phyloP scores from a whole-genome alignment of 2,113 vertebrate species.

The Ophiodon elongatus region DNA sequence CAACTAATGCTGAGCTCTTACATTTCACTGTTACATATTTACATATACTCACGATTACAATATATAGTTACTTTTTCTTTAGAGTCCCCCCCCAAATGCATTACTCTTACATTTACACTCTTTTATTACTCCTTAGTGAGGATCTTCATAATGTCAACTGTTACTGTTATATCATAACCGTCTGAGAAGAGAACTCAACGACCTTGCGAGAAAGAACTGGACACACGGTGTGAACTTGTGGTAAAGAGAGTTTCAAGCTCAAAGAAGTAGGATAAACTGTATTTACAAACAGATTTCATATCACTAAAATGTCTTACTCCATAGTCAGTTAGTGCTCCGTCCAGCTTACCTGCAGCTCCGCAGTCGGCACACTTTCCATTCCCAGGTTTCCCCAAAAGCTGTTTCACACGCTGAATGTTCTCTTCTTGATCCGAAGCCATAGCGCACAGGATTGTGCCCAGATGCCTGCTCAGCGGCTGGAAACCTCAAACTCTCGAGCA shows the following conservation, averaged over 20 bases:
- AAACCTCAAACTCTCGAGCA: constrained; percentile 17
- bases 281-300: not conserved
- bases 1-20: not conserved
- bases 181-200: constrained; percentile 17
- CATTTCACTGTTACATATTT: not conserved
- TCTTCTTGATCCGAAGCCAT: constrained; percentile 80
- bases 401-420: constrained; percentile 80
- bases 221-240: not conserved
- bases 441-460: not conserved
- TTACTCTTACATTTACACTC: not conserved
- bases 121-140: not conserved
- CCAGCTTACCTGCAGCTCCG: constrained; percentile 85
- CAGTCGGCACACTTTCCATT: constrained; percentile 90
- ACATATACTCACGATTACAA: not conserved
- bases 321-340: not conserved
- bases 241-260: not conserved
- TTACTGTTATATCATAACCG: not conserved
- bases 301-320: not conserved
- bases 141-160: not conserved
- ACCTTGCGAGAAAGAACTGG: not conserved
- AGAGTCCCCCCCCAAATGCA: not conserved
- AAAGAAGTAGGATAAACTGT: too few species aligned
- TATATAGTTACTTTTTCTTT: not conserved
- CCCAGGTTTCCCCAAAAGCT: constrained; percentile 85
- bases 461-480: constrained; percentile 3